Percentiles rank a stretch among this genome's conserved stretches.
Conservation (phyloP, 1,140 invertebrate species). For the Hylaeus anthracinus region DNA sequence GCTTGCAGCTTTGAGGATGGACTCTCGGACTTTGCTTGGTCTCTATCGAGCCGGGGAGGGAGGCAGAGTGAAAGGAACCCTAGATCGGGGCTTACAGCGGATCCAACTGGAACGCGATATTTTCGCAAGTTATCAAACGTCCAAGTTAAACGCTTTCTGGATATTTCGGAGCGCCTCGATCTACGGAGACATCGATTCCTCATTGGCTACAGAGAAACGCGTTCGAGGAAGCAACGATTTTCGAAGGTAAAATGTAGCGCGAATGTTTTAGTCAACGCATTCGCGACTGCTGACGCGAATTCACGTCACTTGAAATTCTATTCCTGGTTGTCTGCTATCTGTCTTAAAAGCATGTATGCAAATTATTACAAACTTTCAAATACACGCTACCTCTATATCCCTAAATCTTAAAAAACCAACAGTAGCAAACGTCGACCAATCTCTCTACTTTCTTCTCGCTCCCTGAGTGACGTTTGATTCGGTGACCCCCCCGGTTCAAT, state of each 20-base stretch:
- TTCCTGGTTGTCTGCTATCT: too few relatives aligned
- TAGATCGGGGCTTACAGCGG: constrained; percentile 3
- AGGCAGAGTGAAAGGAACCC: constrained; percentile 26
- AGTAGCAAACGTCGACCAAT: too few relatives aligned
- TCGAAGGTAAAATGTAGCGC: not conserved
- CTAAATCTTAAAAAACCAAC: too few relatives aligned
- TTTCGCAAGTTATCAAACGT: constrained; percentile 29
- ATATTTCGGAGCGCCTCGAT: not conserved
- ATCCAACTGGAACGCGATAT: constrained; percentile 11
- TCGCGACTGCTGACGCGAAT: too few relatives aligned
- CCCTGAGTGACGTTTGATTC: too few relatives aligned
- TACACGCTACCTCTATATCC: too few relatives aligned
- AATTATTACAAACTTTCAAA: too few relatives aligned
- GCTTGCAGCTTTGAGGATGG: constrained; percentile 69
- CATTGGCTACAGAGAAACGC: not conserved
- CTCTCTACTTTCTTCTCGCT: too few relatives aligned
- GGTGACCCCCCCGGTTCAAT: constrained; percentile 18
- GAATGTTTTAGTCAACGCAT: too few relatives aligned
- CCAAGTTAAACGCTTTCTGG: constrained; percentile 19
- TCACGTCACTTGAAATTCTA: not conserved
- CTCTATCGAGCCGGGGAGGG: constrained; percentile 39
- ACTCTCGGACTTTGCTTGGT: constrained; percentile 64
- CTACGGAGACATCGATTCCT: not conserved
- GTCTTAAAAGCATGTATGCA: too few relatives aligned
- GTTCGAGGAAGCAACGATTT: not conserved